These are phyloP conservation scores for Doryteuthis pealeii DNA, from an alignment of 1,140 invertebrate species.

Conservation along the genomic window DNA sequence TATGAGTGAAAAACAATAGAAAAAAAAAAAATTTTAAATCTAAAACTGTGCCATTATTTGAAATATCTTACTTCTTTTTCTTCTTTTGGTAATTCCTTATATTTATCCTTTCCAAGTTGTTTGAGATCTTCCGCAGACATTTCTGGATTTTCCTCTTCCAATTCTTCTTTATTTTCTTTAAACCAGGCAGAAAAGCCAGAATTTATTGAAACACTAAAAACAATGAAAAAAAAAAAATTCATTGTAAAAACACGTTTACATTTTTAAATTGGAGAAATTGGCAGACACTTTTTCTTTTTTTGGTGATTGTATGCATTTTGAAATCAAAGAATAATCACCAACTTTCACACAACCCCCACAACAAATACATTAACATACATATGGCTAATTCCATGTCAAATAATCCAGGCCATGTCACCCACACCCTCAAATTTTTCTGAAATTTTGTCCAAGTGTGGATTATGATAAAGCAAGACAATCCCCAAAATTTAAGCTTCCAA, in stretches of 20 bases:
- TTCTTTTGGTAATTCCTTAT: slow-evolving; percentile 45
- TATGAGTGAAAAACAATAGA: not conserved
- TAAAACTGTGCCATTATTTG: not conserved
- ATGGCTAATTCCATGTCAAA: no score
- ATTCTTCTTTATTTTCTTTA: slow-evolving; percentile 34
- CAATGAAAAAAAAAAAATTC: not conserved
- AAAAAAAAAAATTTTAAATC: not conserved
- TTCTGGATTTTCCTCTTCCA: slow-evolving; percentile 42
- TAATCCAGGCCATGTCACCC: no score
- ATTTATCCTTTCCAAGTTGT: slow-evolving; percentile 41
- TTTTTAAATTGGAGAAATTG: not conserved
- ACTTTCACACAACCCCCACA: no score
- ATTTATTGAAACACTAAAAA: not conserved
- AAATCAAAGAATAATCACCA: no score
- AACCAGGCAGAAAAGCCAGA: slow-evolving; percentile 52
- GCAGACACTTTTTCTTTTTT: not conserved
- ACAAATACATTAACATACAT: no score
- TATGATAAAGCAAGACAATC: no score
- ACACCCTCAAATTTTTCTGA: no score
- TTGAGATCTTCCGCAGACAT: slow-evolving; percentile 41
- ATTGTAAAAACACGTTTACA: not conserved
- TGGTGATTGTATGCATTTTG: no score
- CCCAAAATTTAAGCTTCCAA: no score
- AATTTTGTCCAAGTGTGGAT: no score
- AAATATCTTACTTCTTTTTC: slow-evolving; percentile 46